Conservation (phyloP, 2,888 invertebrate genomes). For the Apodemia zela region DNA sequence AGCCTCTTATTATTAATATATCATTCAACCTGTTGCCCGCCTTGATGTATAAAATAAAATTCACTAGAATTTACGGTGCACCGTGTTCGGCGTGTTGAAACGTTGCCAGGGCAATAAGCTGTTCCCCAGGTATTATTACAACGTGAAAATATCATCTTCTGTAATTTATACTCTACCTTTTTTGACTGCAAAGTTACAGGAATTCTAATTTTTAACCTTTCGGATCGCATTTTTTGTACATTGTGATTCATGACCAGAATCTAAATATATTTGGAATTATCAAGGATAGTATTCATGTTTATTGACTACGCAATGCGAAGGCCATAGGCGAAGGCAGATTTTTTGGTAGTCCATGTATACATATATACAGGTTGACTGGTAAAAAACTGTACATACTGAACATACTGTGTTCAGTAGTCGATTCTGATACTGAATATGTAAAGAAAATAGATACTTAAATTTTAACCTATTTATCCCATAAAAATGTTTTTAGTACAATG, state of each 20-base stretch:
- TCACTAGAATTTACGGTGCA: slow-evolving; percentile 15
- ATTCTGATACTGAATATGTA: no score
- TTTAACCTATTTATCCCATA: no score
- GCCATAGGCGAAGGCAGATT: no score
- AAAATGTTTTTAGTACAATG: no score
- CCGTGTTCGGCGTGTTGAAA: slow-evolving; percentile 39
- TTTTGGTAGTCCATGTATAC: no score
- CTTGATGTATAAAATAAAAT: slow-evolving; percentile 10
- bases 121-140: slow-evolving; percentile 18
- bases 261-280: neutral
- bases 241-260: neutral
- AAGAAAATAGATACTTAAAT: no score
- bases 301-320: no score
- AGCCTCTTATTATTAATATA: neutral
- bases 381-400: no score
- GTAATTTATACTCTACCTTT: slow-evolving; percentile 11
- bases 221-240: neutral
- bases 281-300: neutral
- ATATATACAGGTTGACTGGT: no score
- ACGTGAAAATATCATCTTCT: slow-evolving; percentile 16
- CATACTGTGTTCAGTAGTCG: no score
- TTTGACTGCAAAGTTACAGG: neutral
- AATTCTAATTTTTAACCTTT: slow-evolving; percentile 3
- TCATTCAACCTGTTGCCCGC: slow-evolving; percentile 8
- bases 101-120: slow-evolving; percentile 42